Base-by-base conservation (phyloP, 2,797 vertebrate species). In the Eidolon dupreanum region DNA sequence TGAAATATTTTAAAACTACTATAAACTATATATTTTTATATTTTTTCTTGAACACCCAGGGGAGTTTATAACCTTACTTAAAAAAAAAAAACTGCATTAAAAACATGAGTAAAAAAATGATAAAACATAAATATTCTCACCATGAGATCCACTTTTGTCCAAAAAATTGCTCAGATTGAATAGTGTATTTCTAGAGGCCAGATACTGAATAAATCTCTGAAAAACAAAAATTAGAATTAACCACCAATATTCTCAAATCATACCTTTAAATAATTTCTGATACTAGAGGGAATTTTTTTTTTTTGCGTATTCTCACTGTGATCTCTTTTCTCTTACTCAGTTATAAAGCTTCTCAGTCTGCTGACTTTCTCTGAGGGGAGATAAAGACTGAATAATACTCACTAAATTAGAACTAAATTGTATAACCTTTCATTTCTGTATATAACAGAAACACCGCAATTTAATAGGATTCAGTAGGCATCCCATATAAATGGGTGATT, bases 101-200 rank as follows among this genome's bases (percentile, higher is more conserved):
- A 91, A 82, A 28, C 6, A 91, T 84, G 85, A 92, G 61, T 31
- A 79, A 90, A 66, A 73, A 70, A 68, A 19, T 49, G 22, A 68
- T 63, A 90, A 90, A 79, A 90, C 6, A 65, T 33, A 68, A 90
- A 65, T 73, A 94, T 78, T 93, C 99, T 99, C 98, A 99, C 99
- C 99, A 90, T 99, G 99, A 94, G 99, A 99, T 97, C 99, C 99
- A 88, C 99, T 99, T 99, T 99, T 99, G 98, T 99, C 99, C 98
- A 99, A 99, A 98, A 99, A 99, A 98, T 99, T 99, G 98, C 99
- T 99, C 98, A 99, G 99, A 98, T 99, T 99, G 98, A 99, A 99
- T 97, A 99, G 98, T 59, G 99, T 99, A 95, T 99, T 99, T 98
- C 99, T 99, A 98, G 99, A 99, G 88, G 99, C 99, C 99, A 99